phyloP scores from a whole-genome alignment of 2,113 vertebrate species.

The Silurus meridionalis region DNA sequence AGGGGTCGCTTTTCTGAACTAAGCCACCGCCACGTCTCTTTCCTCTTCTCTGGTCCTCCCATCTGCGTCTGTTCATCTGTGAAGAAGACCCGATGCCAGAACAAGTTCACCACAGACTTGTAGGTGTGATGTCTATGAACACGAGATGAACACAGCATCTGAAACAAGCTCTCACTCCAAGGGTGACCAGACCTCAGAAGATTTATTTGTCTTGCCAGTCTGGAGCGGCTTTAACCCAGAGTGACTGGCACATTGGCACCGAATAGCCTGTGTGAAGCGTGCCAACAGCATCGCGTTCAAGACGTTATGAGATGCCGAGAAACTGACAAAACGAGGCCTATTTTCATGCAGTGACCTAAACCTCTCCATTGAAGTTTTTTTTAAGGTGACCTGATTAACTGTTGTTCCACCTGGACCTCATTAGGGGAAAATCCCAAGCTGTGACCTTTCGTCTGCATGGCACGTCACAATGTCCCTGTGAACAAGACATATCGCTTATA shows the following conservation, averaged over 20 bases:
- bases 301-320: not conserved
- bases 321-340: not conserved
- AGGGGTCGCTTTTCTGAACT: conserved; percentile 12
- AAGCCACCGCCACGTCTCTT: conserved; percentile 17
- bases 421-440: conserved; percentile 13
- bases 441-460: conserved; percentile 16
- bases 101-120: conserved; percentile 19
- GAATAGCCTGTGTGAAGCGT: not conserved
- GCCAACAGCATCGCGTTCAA: not conserved
- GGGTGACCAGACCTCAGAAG: conserved; percentile 12
- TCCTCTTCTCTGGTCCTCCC: conserved; percentile 11
- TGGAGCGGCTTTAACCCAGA: conserved; percentile 25
- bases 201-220: conserved; percentile 22
- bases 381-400: conserved; percentile 12
- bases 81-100: conserved; percentile 18
- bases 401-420: conserved; percentile 30
- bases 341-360: not conserved
- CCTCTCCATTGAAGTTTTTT: not conserved
- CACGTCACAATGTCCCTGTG: not conserved
- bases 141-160: conserved; percentile 14
- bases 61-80: conserved; percentile 29
- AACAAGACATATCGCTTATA: conserved; percentile 6
- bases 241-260: conserved; percentile 9
- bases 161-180: conserved; percentile 19
- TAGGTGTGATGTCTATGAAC: conserved; percentile 18